Percentiles rank a stretch among this genome's conserved stretches.
Conservation (phyloP, 2,888 invertebrate genomes). For the Villa cingulata region DNA sequence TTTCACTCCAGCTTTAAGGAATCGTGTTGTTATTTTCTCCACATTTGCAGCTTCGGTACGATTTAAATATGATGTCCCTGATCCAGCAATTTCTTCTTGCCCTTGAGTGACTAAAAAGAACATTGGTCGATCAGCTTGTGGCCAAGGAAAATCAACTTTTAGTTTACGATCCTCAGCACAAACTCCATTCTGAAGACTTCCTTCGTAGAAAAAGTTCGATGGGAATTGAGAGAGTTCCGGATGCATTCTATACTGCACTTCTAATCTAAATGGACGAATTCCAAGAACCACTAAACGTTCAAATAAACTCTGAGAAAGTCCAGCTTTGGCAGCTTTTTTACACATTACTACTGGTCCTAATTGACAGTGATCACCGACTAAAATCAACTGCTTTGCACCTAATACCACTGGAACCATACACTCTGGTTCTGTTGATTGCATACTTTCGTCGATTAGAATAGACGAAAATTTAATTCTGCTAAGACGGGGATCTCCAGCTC, state of each 20-base stretch:
- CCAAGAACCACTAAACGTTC: slow-evolving; percentile 94
- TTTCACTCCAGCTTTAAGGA: slow-evolving; percentile 85
- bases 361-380: slow-evolving; percentile 99
- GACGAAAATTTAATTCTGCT: slow-evolving; percentile 87
- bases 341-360: slow-evolving; percentile 99
- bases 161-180: slow-evolving; percentile 89
- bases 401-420: slow-evolving; percentile 98
- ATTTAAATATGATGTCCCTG: slow-evolving; percentile 96
- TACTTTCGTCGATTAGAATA: slow-evolving; percentile 92
- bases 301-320: slow-evolving; percentile 92
- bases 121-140: slow-evolving; percentile 90
- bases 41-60: slow-evolving; percentile 97
- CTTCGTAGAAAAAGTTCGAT: slow-evolving; percentile 98
- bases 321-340: slow-evolving; percentile 95
- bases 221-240: slow-evolving; percentile 95
- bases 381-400: slow-evolving; percentile 90
- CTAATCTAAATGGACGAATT: slow-evolving; percentile 89
- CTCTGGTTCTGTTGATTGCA: slow-evolving; percentile 95
- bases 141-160: slow-evolving; percentile 97
- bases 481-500: slow-evolving; percentile 93
- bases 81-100: slow-evolving; percentile 96
- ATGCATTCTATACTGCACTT: slow-evolving; percentile 99
- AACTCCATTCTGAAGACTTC: slow-evolving; percentile 96
- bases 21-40: slow-evolving; percentile 92
- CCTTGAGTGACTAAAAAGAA: slow-evolving; percentile 98